Evolutionary conservation across 2,888 invertebrate genomes (phyloP).

Genomic region (Tipula lateralis): DNA sequence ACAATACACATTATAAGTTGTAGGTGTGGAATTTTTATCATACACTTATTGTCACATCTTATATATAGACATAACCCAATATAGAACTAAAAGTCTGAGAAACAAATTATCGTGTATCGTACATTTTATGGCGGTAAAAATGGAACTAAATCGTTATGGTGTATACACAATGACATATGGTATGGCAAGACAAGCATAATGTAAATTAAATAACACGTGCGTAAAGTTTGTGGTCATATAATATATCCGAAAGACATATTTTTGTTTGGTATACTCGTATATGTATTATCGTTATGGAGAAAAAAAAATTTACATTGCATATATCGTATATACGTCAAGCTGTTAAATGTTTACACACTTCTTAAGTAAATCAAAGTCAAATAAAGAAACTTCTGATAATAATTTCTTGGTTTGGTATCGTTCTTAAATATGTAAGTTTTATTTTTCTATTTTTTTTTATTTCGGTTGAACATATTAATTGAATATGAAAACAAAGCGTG

Average conservation of each 20-base stretch:
- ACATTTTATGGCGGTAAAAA: background rate
- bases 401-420: background rate
- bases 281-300: background rate
- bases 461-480: background rate
- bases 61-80: background rate
- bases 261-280: too few species aligned
- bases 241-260: background rate
- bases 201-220: conserved; percentile 1
- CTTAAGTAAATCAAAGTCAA: background rate
- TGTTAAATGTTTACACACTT: conserved; percentile 19
- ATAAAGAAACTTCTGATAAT: background rate
- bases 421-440: background rate
- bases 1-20: conserved; percentile 12
- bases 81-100: background rate
- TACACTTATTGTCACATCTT: background rate
- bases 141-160: background rate
- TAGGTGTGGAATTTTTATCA: conserved; percentile 19
- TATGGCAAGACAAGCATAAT: background rate
- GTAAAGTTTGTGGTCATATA: conserved; percentile 24
- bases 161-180: background rate
- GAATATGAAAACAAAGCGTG: conserved; percentile 24
- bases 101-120: background rate
- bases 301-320: background rate
- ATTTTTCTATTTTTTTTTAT: background rate
- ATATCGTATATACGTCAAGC: background rate